Evolutionary conservation across 1,140 invertebrate genomes (phyloP).

Genomic region (Leptonema lineaticorne): DNA sequence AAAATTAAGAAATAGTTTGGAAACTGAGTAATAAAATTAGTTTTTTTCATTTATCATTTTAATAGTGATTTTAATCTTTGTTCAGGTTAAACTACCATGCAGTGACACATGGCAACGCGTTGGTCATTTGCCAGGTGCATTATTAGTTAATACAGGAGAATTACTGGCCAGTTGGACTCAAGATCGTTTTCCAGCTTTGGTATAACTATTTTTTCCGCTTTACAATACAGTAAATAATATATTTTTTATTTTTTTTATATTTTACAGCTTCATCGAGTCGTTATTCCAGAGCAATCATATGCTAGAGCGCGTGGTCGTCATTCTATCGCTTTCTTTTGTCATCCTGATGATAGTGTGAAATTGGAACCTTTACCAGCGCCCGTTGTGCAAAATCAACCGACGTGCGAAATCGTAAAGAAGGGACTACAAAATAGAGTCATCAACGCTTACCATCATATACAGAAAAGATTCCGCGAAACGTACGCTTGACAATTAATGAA

Average conservation of each 20-base stretch:
- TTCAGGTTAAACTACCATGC: constrained; percentile 62
- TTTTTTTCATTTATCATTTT: too few species aligned
- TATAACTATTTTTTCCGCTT: constrained; percentile 49
- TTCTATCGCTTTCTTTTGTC: constrained; percentile 75
- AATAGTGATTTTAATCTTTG: neutral
- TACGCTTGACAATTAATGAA: constrained; percentile 57
- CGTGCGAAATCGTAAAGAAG: constrained; percentile 47
- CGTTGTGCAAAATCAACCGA: constrained; percentile 44
- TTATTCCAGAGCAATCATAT: constrained; percentile 65
- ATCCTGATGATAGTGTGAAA: constrained; percentile 64
- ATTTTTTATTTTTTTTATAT: neutral
- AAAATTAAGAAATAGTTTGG: too few species aligned
- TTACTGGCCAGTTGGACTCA: constrained; percentile 75
- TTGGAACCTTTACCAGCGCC: constrained; percentile 59
- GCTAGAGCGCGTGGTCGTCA: constrained; percentile 63
- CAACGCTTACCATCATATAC: constrained; percentile 68
- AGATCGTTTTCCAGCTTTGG: constrained; percentile 68
- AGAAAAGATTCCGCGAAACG: constrained; percentile 68
- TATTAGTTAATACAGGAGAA: constrained; percentile 78
- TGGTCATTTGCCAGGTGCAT: constrained; percentile 74
- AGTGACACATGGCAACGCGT: constrained; percentile 73
- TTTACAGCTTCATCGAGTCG: constrained; percentile 68
- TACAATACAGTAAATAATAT: neutral
- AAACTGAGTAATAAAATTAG: too few species aligned
- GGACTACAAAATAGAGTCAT: constrained; percentile 59